Base-by-base conservation (phyloP, 2,113 vertebrate genomes). In the Misgurnus mizolepis region DNA sequence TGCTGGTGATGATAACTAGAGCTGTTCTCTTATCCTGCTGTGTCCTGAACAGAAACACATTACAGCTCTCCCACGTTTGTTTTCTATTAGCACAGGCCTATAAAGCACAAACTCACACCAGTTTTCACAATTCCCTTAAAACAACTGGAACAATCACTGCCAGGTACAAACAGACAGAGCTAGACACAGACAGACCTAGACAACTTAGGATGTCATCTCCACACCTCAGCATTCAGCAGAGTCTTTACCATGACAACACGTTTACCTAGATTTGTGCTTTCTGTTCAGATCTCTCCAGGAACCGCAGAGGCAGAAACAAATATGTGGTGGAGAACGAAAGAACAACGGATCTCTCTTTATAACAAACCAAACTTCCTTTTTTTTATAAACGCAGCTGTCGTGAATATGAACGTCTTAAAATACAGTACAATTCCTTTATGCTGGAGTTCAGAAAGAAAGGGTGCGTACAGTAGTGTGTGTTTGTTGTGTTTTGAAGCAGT, bases 61-160 rank as follows among this genome's bases (percentile, higher is more conserved):
- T 79, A 67, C 45, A 60, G 40, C 53, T 47, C 45, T 58, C 45
- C 50, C 89, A 92, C 93, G 94, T 95, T 93, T 95, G 94, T 91
- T 94, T 94, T 93, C 91, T 90, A 94, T 95, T 95, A 95, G 90
- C 91, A 91, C 89, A 85, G 89, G 89, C 89, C 91, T 92, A 87
- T 91, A 93, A 94, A 93, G 92, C 91, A 92, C 92, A 91, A 92
- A 91, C 91, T 93, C 92, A 92, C 92, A 94, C 89, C 91, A 91
- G 41, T 91, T 93, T 91, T 92, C 92, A 91, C 50, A 74, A 71
- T 50, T 81, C 53, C 34, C 79, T 18, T 18, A 71, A 18, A 78
- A 78, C 2, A 11, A 76, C 50, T 64, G n/a, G 65, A 69, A 79
- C 50, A 12, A 91, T 93, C 91, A 91, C 69, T 55, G 88, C 83